Evolutionary conservation across 2,113 vertebrate genomes (phyloP), one percentile per base, ranked within the genome.

Genomic region (Phocoena phocoena): DNA sequence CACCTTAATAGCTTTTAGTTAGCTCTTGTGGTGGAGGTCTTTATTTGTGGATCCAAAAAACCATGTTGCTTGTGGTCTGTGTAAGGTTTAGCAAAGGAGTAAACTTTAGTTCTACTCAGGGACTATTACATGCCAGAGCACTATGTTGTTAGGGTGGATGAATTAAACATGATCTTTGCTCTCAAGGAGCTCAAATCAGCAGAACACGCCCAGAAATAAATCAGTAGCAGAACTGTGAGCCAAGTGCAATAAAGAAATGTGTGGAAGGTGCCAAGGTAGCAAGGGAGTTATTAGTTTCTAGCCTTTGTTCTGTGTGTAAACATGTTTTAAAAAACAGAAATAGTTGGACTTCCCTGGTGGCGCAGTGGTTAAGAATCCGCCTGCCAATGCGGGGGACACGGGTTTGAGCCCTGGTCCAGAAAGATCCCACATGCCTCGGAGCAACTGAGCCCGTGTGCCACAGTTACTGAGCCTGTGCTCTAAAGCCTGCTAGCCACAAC

Each of bases 1-100:
- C 74, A 53, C 44, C 74, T 77, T 77, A 87, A 26, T 80, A 73
- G n/a, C 31, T 96, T 96, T 92, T 68, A 38, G 79, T 87, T 97
- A 77, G 71, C 17, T 77, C 21, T 85, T 92, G 47, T 63, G 41
- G 26, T 73, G n/a, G 53, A 85, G 55, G 28, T 65, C 23, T 95
- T 96, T 86, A 23, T 96, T 90, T 93, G 36, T 96, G 87, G 50
- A 76, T 81, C 8, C 5, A 7, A 47, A 82, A 96, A 82, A 74
- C 17, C 2, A 15, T 88, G 5, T 97, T 94, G 81, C 67, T 82
- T 73, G 47, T 94, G 70, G 47, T 85, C 62, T 92, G 63, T 89
- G 33, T 90, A 76, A 96, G 26, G 63, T 38, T 96, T 88, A 88
- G 71, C n/a, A 83, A 88, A 60, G 33, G 6, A 94, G 53, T 93